Evolutionary conservation across 2,888 invertebrate genomes (phyloP).

Genomic region (Ceraclea dissimilis): DNA sequence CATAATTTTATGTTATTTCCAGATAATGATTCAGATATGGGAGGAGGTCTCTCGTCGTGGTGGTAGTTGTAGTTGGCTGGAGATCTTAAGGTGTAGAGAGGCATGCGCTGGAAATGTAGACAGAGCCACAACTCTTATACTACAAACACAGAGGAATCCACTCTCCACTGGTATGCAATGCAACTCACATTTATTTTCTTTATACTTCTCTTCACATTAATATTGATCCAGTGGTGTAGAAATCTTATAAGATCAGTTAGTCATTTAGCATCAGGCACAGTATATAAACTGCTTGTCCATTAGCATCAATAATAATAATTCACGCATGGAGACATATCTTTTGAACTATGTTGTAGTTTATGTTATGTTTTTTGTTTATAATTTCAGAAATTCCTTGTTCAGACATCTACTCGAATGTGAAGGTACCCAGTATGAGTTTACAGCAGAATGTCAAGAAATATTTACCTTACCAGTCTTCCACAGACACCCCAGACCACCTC

Average conservation of each 20-base stretch:
- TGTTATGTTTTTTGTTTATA: neutral
- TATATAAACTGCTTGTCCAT: too few relatives aligned
- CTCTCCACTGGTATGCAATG: conserved; percentile 6
- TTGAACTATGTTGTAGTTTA: too few relatives aligned
- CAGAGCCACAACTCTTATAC: conserved; percentile 43
- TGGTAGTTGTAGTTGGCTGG: conserved; percentile 55
- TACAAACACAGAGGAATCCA: conserved; percentile 30
- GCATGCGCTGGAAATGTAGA: conserved; percentile 48
- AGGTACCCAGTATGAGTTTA: conserved; percentile 13
- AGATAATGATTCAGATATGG: conserved; percentile 73
- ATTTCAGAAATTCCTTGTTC: conserved; percentile 9
- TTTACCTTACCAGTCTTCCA: conserved; percentile 4
- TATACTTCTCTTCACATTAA: too few relatives aligned
- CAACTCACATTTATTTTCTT: too few relatives aligned
- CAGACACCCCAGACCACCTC: neutral
- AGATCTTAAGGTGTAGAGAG: conserved; percentile 57
- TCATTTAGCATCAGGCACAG: neutral
- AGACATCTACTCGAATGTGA: conserved; percentile 25
- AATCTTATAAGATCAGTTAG: neutral
- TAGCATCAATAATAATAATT: too few relatives aligned
- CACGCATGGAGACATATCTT: too few relatives aligned
- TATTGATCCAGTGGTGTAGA: neutral
- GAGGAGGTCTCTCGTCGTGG: conserved; percentile 56
- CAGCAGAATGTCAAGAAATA: conserved; percentile 11
- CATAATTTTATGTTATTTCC: conserved; percentile 25